Evolutionary conservation across 2,797 vertebrate species (phyloP).

Genomic region (Coluber constrictor): DNA sequence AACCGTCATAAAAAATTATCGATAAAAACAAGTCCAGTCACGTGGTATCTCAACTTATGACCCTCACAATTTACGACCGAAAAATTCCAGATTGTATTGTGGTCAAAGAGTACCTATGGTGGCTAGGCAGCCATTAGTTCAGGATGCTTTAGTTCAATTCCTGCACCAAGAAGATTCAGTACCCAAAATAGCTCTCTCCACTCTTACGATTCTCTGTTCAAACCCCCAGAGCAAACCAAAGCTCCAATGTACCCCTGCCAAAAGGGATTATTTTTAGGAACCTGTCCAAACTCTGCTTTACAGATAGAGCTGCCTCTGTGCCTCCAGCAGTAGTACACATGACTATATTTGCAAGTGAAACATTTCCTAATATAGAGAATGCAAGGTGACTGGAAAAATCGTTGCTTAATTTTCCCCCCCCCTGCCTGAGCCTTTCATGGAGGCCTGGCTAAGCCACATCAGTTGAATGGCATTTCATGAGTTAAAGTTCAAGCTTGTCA

Average conservation of each 20-base stretch:
- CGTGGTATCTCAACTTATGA: background rate
- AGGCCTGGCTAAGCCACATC: background rate
- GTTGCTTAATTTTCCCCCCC: fast-evolving
- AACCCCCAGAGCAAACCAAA: background rate
- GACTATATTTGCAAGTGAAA: background rate
- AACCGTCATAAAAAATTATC: background rate
- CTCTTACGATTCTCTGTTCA: background rate
- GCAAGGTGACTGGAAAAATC: background rate
- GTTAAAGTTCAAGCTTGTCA: background rate
- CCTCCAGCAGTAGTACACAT: background rate
- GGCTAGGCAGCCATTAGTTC: background rate
- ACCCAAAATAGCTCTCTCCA: background rate
- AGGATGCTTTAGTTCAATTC: background rate
- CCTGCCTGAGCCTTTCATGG: background rate
- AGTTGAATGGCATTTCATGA: no score
- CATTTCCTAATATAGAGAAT: background rate
- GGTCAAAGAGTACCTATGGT: background rate
- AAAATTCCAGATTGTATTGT: background rate
- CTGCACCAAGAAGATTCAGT: background rate
- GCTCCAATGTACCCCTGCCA: background rate
- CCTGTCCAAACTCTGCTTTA: background rate
- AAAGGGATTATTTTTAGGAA: background rate
- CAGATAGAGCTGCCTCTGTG: background rate
- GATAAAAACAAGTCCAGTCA: background rate
- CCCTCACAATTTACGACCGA: background rate